Evolutionary conservation across 2,797 vertebrate species (phyloP).

Genomic region (Chaetophractus vellerosus): DNA sequence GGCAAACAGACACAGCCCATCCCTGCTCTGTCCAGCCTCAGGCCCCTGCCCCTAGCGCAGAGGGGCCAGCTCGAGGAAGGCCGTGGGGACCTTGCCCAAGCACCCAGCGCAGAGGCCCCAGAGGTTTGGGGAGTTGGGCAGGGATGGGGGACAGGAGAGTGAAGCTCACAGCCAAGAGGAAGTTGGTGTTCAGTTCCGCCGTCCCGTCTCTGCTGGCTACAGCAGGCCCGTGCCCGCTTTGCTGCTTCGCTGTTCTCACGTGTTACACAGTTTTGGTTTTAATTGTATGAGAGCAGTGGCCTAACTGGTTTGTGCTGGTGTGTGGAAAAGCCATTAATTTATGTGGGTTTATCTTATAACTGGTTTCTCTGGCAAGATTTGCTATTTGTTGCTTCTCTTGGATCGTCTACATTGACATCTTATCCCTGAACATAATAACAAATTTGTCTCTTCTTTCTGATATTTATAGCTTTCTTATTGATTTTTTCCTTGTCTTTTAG

Average conservation of each 20-base stretch:
- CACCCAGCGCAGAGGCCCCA: background rate
- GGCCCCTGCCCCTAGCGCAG: background rate
- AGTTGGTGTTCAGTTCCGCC: background rate
- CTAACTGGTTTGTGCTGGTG: background rate
- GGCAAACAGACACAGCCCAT: background rate
- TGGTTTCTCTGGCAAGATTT: background rate
- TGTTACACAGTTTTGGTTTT: background rate
- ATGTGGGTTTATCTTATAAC: background rate
- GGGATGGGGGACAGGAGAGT: background rate
- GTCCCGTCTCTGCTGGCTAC: background rate
- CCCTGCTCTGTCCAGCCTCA: background rate
- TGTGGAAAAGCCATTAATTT: background rate
- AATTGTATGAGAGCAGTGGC: background rate
- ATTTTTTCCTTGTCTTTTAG: constrained; percentile 16
- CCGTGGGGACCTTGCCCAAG: background rate
- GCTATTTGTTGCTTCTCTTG: background rate
- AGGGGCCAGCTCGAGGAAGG: background rate
- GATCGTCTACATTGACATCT: background rate
- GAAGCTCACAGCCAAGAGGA: background rate
- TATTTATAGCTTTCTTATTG: background rate
- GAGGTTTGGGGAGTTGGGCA: constrained; percentile 71
- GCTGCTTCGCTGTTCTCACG: background rate
- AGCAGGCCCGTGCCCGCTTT: background rate
- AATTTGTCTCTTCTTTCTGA: constrained; percentile 39
- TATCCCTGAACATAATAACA: background rate